A percentile compares a stretch with the other conserved stretches of the same genome.
These are phyloP conservation scores for Germaria angustata DNA, from an alignment of 2,888 invertebrate genomes.

Conservation along the genomic window DNA sequence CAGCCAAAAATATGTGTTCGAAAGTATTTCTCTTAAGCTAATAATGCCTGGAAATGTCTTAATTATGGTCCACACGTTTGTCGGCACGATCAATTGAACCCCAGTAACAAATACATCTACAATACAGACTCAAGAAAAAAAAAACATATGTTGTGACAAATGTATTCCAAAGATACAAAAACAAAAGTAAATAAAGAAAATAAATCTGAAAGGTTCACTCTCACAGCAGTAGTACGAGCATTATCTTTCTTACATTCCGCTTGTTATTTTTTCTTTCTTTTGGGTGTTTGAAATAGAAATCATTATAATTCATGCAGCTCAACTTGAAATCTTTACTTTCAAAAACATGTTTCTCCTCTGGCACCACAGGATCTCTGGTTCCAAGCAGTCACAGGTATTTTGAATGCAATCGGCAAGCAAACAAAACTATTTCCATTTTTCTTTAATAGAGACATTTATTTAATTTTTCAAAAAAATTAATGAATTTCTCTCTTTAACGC, in stretches of 20 bases:
- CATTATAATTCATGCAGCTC: conserved; percentile 51
- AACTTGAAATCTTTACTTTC: conserved; percentile 45
- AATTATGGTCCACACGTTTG: conserved; percentile 65
- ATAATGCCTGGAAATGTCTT: conserved; percentile 63
- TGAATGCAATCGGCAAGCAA: conserved; percentile 1
- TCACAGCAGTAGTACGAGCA: conserved; percentile 27
- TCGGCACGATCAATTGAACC: conserved; percentile 51
- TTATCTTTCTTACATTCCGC: conserved; percentile 21
- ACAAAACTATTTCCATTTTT: conserved; percentile 10
- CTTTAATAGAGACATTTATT: conserved; percentile 35
- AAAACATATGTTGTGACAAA: conserved; percentile 66
- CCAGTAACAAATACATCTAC: conserved; percentile 14
- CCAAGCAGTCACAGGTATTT: conserved; percentile 47
- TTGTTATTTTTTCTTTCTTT: neutral
- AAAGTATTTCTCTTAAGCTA: conserved; percentile 52
- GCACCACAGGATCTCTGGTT: conserved; percentile 51
- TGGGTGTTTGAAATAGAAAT: conserved; percentile 38
- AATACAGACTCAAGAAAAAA: neutral
- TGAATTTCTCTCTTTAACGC: conserved; percentile 16
- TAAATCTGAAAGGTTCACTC: conserved; percentile 44
- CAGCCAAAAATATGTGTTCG: neutral
- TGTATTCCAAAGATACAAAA: conserved; percentile 51
- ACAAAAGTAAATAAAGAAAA: conserved; percentile 34
- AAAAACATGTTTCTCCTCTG: conserved; percentile 39
- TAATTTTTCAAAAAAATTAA: conserved; percentile 6